Conservation (phyloP, 1,140 invertebrate genomes). For the Anoplolepis gracilipes region DNA sequence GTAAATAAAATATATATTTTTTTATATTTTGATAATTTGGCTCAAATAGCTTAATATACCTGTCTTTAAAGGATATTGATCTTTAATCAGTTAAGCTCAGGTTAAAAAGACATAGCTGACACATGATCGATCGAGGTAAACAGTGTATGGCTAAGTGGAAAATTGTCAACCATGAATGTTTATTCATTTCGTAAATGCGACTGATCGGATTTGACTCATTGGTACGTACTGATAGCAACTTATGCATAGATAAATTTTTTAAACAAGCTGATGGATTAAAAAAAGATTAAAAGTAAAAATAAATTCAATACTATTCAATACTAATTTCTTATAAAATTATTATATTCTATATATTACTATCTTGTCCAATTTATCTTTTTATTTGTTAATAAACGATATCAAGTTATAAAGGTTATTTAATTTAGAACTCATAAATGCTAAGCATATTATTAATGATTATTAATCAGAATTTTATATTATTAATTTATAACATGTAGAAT, state of each 20-base stretch:
- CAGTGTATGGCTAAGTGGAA: conserved; percentile 2
- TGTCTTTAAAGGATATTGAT: conserved; percentile 13
- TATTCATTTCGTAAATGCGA: conserved; percentile 32
- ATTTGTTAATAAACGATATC: background rate
- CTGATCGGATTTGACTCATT: conserved; percentile 11
- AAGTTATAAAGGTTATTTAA: background rate
- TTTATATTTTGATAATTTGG: too few relatives aligned
- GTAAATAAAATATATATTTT: too few relatives aligned
- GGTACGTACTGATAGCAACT: conserved; percentile 13
- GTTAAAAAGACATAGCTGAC: conserved; percentile 5
- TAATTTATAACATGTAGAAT: background rate
- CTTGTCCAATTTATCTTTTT: background rate
- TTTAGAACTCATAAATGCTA: too few relatives aligned
- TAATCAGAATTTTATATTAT: too few relatives aligned
- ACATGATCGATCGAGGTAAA: conserved; percentile 51
- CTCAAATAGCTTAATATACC: too few relatives aligned
- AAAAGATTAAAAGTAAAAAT: background rate
- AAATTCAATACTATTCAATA: background rate
- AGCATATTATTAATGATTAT: too few relatives aligned
- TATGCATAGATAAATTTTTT: conserved; percentile 20
- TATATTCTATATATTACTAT: too few relatives aligned
- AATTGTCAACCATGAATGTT: conserved; percentile 50
- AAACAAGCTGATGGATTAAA: background rate
- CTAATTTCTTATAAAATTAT: background rate
- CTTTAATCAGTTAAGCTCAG: background rate